These are phyloP conservation scores for Odontothrips loti DNA, from an alignment of 2,888 invertebrate genomes.

Conservation along the genomic window DNA sequence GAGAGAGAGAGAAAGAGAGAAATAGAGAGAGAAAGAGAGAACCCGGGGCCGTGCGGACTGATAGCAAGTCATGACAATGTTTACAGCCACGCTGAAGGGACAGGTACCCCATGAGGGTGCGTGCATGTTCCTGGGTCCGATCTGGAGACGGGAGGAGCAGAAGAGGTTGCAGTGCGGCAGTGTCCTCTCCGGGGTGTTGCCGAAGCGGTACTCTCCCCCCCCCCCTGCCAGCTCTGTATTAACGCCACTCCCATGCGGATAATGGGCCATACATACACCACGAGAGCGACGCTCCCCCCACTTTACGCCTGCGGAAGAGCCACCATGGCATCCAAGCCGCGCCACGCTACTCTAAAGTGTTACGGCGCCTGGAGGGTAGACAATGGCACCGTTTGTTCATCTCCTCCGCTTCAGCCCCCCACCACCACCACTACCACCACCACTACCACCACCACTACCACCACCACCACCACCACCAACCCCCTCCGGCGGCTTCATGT, in stretches of 20 bases:
- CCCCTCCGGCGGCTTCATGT: too few species aligned
- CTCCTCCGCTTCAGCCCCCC: not conserved
- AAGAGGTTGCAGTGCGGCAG: too few species aligned
- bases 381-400: slow-evolving; percentile 18
- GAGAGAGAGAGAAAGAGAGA: too few species aligned
- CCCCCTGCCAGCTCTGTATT: not conserved
- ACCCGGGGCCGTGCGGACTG: too few species aligned
- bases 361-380: slow-evolving; percentile 5
- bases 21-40: too few species aligned
- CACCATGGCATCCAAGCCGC: not conserved
- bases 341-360: slow-evolving; percentile 9
- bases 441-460: not conserved
- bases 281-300: not conserved
- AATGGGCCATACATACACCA: not conserved
- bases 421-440: not conserved
- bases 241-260: not conserved
- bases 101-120: too few species aligned
- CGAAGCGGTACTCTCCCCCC: not conserved
- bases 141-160: too few species aligned
- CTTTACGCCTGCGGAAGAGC: not conserved
- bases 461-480: not conserved
- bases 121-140: too few species aligned
- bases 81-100: too few species aligned
- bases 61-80: too few species aligned
- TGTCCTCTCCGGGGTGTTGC: too few species aligned